Conservation (phyloP, 2,113 vertebrate genomes). For the Budorcas taxicolor region DNA sequence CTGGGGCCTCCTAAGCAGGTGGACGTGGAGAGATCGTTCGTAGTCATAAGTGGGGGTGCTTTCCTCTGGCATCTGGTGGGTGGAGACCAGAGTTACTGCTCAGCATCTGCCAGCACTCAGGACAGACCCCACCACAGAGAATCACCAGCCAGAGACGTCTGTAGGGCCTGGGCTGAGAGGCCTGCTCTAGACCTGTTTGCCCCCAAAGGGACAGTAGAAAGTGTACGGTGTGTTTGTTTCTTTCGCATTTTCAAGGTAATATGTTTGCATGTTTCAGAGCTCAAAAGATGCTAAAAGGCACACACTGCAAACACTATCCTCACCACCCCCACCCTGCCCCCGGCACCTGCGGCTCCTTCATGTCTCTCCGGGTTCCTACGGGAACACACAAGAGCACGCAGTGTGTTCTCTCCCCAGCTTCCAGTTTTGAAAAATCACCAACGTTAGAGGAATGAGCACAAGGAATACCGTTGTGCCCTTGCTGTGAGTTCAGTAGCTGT, state of each 20-base stretch:
- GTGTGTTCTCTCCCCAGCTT: neutral
- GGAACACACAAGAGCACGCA: neutral
- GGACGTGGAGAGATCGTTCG: neutral
- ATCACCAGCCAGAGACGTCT: neutral
- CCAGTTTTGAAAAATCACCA: neutral
- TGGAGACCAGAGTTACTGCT: neutral
- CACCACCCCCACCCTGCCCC: rapidly evolving
- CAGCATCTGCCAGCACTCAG: neutral
- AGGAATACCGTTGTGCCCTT: neutral
- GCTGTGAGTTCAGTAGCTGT: neutral
- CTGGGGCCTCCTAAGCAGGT: neutral
- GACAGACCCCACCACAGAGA: neutral
- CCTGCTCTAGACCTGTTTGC: neutral
- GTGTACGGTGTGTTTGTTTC: neutral
- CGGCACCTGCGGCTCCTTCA: neutral
- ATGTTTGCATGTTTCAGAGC: neutral
- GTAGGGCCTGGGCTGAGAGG: neutral
- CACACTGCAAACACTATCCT: neutral
- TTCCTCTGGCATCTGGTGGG: neutral
- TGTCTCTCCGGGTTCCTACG: neutral
- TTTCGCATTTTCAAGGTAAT: neutral
- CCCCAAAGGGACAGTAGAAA: neutral
- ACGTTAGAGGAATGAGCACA: neutral
- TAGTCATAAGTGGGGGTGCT: neutral
- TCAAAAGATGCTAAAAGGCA: neutral